Evolutionary conservation across 1,140 invertebrate species (phyloP).

Genomic region (Semibalanus balanoides): DNA sequence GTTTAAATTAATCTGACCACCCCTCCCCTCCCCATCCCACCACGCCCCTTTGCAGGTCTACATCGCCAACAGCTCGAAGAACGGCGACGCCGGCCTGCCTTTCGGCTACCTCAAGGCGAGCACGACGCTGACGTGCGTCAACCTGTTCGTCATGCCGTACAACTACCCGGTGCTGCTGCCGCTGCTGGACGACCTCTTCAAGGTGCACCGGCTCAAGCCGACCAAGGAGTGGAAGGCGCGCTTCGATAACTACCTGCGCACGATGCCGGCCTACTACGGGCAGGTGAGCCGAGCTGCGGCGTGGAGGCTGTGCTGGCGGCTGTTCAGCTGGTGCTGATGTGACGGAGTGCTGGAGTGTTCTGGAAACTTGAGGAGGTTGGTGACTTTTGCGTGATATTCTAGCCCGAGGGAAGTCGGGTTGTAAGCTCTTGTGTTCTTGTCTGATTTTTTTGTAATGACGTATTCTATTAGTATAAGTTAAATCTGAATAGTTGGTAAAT

Average conservation of each 20-base stretch:
- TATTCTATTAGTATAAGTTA: too few relatives aligned
- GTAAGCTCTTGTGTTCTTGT: too few relatives aligned
- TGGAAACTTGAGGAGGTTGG: too few relatives aligned
- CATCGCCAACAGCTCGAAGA: constrained; percentile 76
- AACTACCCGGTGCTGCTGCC: constrained; percentile 93
- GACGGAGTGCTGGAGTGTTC: too few relatives aligned
- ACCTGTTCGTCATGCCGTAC: constrained; percentile 95
- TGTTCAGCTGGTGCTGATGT: too few relatives aligned
- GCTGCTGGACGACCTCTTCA: constrained; percentile 81
- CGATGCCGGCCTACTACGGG: constrained; percentile 93
- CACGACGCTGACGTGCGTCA: constrained; percentile 83
- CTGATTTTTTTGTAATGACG: too few relatives aligned
- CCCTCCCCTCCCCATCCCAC: constrained; percentile 21
- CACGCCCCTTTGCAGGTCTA: too few relatives aligned
- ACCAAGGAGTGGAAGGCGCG: constrained; percentile 74
- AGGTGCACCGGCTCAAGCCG: constrained; percentile 75
- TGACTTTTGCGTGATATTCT: too few relatives aligned
- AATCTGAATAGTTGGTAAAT: too few relatives aligned
- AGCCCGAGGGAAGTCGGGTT: too few relatives aligned
- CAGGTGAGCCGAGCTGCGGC: constrained; percentile 43
- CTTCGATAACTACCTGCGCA: constrained; percentile 85
- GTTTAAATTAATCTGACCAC: neutral
- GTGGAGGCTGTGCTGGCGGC: too few relatives aligned
- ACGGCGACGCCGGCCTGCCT: constrained; percentile 70
- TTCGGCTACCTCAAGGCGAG: constrained; percentile 98